Base-by-base conservation (phyloP, 2,888 invertebrate genomes). In the Nymphalis polychloros region DNA sequence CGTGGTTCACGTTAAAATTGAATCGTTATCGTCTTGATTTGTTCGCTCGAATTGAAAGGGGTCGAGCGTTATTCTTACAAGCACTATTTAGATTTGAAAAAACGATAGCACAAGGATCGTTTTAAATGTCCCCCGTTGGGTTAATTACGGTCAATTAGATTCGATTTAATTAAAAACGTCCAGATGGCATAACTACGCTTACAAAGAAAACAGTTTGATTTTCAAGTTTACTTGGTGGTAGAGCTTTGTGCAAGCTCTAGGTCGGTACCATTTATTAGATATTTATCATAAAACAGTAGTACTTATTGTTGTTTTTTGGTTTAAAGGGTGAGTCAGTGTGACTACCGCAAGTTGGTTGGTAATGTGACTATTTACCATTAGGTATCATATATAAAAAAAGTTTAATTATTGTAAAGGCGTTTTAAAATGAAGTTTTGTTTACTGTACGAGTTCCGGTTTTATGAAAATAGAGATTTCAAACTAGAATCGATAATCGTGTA, bases 21-120 rank as follows among this genome's bases (percentile, higher is more conserved):
- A 80, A 79, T 81, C 78, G 79, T 81, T 81, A 81, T 82, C 79
- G 80, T 78, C 67, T 72, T 69, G 73, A 82, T 84, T 81, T 80
- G 79, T 80, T 79, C 74, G 70, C 72, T 73, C 72, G 73, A 74
- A 72, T 74, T 68, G 75, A 74, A 73, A 73, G 59, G 66, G 68
- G 73, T 64, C 73, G 66, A 73, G 72, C 69, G 66, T 64, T 69
- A 71, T 63, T 68, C 70, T 74, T 17, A 73, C 67, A 66, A 67
- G 67, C 20, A 63, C 53, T 67, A 59, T 69, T 59, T 63, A 64
- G 55, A 67, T 67, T 63, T 47, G 48, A 60, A 35, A 47, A 50
- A 59, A 47, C 59, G 68, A 67, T 67, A 41, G 41, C 41, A 41
- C 13, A n/a, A 23, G 19, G 47, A 50, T 52, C 16, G 46, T 53